Base-by-base conservation (phyloP, 2,113 vertebrate species). In the Forbesichthys papilliferus region DNA sequence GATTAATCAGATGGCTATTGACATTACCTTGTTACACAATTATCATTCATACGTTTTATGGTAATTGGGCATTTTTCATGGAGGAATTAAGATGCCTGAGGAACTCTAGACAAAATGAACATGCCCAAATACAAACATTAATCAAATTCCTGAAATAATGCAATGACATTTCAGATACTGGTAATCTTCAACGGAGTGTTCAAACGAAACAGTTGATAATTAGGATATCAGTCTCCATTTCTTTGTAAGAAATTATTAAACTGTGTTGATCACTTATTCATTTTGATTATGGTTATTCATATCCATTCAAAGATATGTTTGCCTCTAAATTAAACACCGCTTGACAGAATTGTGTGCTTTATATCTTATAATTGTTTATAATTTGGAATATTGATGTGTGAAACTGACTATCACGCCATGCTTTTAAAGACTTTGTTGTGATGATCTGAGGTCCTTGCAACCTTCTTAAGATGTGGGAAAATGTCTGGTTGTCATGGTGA, bases 1-100 rank as follows among this genome's bases (percentile, higher is more conserved):
- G 90, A 93, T 93, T 91, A 91, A 92, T 93, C 91, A 92, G 77
- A 71, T 77, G 79, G 86, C 85, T 92, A 91, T 90, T 92, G 92
- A 92, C 90, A 90, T 90, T 90, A 87, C 87, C 92, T 91, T 89
- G 81, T 87, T 88, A 78, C 83, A 88, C 86, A 89, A 91, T 93
- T 90, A 92, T 92, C 89, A 91, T 91, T 92, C 86, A 92, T 91
- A 91, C 66, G 54, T 86, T 90, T 88, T 88, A 91, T 91, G 88
- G 82, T 92, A 92, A 92, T 92, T 89, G 87, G 84, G 77, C 80
- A 66, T 90, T 86, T 85, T 86, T 83, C 82, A 84, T 70, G 52
- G 81, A 87, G 83, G 77, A 92, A 91, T 90, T 87, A 90, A 85
- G 80, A 79, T 89, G 86, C 75, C 84, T 76, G 69, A 18, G 69